A percentile compares a stretch with the other conserved stretches of the same genome.
phyloP scores from a whole-genome alignment of 1,140 invertebrate species.

The Matsumurasca onukii region DNA sequence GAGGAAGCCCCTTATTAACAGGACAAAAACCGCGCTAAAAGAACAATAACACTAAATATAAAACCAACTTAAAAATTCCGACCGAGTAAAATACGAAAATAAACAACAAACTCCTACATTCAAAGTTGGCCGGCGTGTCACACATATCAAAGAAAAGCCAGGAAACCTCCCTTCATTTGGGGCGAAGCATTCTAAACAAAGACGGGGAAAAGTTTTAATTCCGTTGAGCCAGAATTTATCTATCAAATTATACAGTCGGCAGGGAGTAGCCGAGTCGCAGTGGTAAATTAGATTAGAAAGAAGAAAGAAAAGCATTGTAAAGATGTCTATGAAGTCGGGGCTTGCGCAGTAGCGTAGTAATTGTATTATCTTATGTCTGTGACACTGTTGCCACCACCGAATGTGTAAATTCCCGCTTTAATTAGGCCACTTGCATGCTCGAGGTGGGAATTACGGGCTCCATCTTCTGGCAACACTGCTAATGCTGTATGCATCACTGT shows the following conservation, averaged over 20 bases:
- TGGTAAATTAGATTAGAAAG: constrained; percentile 26
- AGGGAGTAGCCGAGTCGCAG: constrained; percentile 8
- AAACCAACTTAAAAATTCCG: not conserved
- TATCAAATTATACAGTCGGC: constrained; percentile 25
- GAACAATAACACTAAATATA: not conserved
- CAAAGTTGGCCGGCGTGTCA: constrained; percentile 19
- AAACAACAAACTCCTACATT: constrained; percentile 20
- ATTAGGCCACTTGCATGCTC: constrained; percentile 24
- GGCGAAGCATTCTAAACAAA: constrained; percentile 6
- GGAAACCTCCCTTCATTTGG: constrained; percentile 15
- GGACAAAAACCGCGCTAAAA: not conserved
- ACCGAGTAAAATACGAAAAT: not conserved
- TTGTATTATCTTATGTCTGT: constrained; percentile 23
- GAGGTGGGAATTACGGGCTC: not conserved
- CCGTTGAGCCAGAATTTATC: constrained; percentile 25
- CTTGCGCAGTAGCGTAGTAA: too few relatives aligned
- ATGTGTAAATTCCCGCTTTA: constrained; percentile 24
- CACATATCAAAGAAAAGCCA: constrained; percentile 23
- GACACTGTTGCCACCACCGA: constrained; percentile 13
- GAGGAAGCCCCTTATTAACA: too few relatives aligned
- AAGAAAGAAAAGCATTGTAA: constrained; percentile 19
- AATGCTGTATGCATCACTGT: constrained; percentile 12
- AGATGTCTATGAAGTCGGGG: constrained; percentile 2
- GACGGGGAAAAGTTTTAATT: constrained; percentile 25
- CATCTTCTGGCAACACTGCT: constrained; percentile 8